Evolutionary conservation across 1,140 invertebrate species (phyloP).

Genomic region (Scaptomyza montana): DNA sequence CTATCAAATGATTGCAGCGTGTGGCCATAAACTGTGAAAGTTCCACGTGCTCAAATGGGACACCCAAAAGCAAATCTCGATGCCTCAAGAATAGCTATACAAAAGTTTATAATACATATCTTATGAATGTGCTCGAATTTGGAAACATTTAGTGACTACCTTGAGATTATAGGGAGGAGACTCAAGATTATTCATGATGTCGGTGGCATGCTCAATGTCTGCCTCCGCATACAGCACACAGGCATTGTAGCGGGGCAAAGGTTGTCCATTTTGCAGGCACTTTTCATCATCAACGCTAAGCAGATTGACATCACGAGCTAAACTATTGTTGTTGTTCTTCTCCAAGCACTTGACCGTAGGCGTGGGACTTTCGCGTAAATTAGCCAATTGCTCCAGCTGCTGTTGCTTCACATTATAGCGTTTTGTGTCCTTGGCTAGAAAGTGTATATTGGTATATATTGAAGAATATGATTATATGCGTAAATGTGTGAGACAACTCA

Average conservation of each 20-base stretch:
- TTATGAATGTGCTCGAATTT: background rate
- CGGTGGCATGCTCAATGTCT: constrained; percentile 86
- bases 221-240: constrained; percentile 89
- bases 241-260: constrained; percentile 87
- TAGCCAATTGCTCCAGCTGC: constrained; percentile 59
- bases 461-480: constrained; percentile 1
- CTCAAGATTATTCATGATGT: constrained; percentile 87
- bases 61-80: constrained; percentile 87
- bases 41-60: constrained; percentile 88
- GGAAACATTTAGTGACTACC: constrained; percentile 73
- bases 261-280: constrained; percentile 84
- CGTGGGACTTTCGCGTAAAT: constrained; percentile 42
- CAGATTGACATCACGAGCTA: constrained; percentile 56
- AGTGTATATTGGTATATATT: constrained; percentile 8
- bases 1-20: constrained; percentile 89
- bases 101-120: background rate
- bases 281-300: constrained; percentile 71
- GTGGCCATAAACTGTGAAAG: constrained; percentile 89
- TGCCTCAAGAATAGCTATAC: constrained; percentile 88
- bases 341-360: constrained; percentile 46
- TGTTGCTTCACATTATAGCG: constrained; percentile 51
- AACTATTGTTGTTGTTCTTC: constrained; percentile 56
- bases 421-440: constrained; percentile 79
- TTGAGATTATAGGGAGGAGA: constrained; percentile 85
- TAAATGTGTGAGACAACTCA: constrained; percentile 70